A percentile compares a stretch with the other conserved stretches of the same genome.
Conservation (phyloP, 2,797 vertebrate genomes). For the Alauda arvensis region DNA sequence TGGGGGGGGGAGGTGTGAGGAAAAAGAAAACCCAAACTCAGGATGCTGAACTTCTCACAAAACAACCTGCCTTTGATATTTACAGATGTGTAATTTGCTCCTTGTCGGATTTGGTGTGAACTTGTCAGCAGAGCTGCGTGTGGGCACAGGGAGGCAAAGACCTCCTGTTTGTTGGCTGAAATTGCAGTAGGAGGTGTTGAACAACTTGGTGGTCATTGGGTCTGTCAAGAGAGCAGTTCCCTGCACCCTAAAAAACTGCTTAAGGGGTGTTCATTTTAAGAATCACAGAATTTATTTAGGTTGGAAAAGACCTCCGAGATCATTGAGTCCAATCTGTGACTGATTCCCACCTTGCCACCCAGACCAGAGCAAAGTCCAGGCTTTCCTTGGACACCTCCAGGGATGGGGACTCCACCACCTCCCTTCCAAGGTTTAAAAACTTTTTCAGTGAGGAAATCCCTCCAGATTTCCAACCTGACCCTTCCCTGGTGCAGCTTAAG, state of each 20-base stretch:
- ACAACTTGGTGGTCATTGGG: not conserved
- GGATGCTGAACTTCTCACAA: slow-evolving; percentile 39
- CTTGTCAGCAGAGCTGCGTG: fast-evolving
- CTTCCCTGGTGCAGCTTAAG: no score
- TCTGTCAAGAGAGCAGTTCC: not conserved
- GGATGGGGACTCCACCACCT: not conserved
- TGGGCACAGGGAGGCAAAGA: not conserved
- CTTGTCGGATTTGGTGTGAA: slow-evolving; percentile 44
- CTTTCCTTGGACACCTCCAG: not conserved
- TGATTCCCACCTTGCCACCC: not conserved
- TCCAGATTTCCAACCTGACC: not conserved
- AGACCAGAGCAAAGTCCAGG: not conserved
- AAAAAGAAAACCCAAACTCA: not conserved
- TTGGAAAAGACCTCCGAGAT: not conserved
- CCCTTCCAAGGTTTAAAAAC: not conserved
- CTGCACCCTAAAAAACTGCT: not conserved
- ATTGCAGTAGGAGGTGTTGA: not conserved
- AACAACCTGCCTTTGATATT: slow-evolving; percentile 64
- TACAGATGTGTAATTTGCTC: slow-evolving; percentile 49
- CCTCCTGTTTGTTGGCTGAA: not conserved
- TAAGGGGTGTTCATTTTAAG: not conserved
- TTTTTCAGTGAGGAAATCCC: not conserved
- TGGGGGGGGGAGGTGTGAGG: not conserved
- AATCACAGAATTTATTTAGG: not conserved
- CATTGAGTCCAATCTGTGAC: not conserved